A percentile compares a stretch with the other conserved stretches of the same genome.
These are phyloP conservation scores for Chloropsis cyanopogon DNA, from an alignment of 2,113 vertebrate species.

Conservation along the genomic window DNA sequence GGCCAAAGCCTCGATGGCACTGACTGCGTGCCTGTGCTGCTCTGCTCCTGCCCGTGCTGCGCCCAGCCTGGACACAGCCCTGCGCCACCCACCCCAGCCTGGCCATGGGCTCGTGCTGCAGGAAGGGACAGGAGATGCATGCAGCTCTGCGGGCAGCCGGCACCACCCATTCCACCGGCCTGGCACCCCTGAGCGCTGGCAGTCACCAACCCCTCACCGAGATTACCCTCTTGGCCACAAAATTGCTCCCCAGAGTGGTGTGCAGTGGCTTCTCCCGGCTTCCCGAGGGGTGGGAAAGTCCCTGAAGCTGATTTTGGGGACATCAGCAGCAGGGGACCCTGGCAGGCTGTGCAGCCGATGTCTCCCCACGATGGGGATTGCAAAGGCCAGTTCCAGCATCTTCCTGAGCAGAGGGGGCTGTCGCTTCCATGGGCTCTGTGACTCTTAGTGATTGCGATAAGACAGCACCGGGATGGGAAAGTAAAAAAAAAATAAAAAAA, in stretches of 20 bases:
- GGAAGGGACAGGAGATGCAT: background rate
- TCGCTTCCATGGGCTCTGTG: rapidly evolving
- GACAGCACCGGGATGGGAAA: background rate
- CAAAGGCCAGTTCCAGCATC: background rate
- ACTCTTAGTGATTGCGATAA: rapidly evolving
- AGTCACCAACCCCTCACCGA: background rate
- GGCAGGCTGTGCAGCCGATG: rapidly evolving
- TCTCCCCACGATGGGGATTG: rapidly evolving
- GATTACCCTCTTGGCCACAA: background rate
- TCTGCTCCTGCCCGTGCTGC: too few relatives aligned
- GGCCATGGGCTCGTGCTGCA: rapidly evolving
- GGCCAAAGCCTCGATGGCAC: rapidly evolving
- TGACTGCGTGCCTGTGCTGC: background rate
- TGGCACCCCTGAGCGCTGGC: background rate
- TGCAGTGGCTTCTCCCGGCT: background rate
- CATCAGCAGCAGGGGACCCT: background rate
- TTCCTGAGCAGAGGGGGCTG: background rate
- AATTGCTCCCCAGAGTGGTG: background rate
- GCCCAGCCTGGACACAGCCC: background rate
- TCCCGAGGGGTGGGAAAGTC: background rate
- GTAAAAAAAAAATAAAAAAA: background rate
- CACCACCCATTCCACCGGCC: background rate
- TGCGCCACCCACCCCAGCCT: background rate
- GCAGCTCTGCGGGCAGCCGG: background rate
- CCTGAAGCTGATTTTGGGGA: background rate